Base-by-base conservation (phyloP, 2,888 invertebrate species). In the Caenorhabditis zanzibari region DNA sequence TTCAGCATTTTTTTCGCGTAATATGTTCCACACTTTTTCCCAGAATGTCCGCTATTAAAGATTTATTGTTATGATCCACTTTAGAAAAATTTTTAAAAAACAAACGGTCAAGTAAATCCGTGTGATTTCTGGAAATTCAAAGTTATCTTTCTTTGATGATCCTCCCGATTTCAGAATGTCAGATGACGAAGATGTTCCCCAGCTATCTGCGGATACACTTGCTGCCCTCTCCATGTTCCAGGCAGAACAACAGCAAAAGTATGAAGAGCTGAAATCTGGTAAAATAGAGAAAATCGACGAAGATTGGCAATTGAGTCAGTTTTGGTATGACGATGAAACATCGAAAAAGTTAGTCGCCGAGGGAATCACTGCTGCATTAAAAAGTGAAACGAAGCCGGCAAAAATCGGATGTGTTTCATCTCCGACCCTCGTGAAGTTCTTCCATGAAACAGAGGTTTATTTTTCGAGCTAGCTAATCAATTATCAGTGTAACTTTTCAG, bases 251-350 rank as follows among this genome's bases (percentile, higher is more conserved):
- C 69, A 66, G 41, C 41, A 77, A 26, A 73, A 75, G 24, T 16
- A 54, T 16, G 73, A 59, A 41, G 63, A 76, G 19, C 26, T 73
- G 19, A 59, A 71, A 19, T 41, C 26, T 26, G 82, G 76, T 61
- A 75, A 47, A n/a, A 61, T 49, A 14, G 75, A 58, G 14, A 71
- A 75, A 52, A 75, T 88, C 24, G 81, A 85, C 52, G 89, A 89
- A 80, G 86, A 89, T 76, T 89, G 89, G 89, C 89, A 88, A 38
- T 44, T 75, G 58, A 75, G 75, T 92, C 98, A 98, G 93, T 98
- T 98, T 94, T 98, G 98, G 98, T 98, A 98, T 92, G 95, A 96
- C 91, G 95, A 96, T 52, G 93, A 94, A 3, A 98, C 98, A 0
- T 95, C 96, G 54, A 58, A 74, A 47, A 81, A 73, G 16, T 38